Conservation (phyloP, 2,888 invertebrate species). For the Alloplasta piceator region DNA sequence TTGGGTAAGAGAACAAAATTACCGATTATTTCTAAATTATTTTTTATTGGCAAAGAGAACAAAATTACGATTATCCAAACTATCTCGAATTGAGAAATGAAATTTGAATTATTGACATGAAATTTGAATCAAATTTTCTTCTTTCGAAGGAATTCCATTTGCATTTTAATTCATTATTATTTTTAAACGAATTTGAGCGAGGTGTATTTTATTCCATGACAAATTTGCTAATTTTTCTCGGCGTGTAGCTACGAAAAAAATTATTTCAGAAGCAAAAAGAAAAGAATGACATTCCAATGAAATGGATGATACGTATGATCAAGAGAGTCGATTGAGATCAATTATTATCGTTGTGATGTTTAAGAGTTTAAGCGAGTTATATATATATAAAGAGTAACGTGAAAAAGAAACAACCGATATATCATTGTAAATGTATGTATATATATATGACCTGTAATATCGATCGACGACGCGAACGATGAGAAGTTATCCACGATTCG, state of each 20-base stretch:
- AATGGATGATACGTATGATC: constrained; percentile 2
- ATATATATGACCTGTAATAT: constrained; percentile 38
- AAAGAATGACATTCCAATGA: constrained; percentile 2
- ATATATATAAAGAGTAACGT: constrained; percentile 27
- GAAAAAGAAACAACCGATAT: neutral
- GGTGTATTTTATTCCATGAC: neutral
- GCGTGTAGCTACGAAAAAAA: neutral
- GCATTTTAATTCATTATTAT: neutral
- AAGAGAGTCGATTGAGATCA: constrained; percentile 59
- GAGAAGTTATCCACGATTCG: neutral
- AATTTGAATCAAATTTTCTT: constrained; percentile 4
- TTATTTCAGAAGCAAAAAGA: neutral
- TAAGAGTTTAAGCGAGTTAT: constrained; percentile 64
- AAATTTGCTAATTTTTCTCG: constrained; percentile 14
- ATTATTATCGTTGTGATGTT: constrained; percentile 63
- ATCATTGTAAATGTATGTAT: constrained; percentile 17
- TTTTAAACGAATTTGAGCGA: neutral
- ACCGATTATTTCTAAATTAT: no score
- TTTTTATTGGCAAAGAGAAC: no score
- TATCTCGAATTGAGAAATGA: neutral
- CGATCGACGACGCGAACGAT: constrained; percentile 14
- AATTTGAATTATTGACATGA: constrained; percentile 25
- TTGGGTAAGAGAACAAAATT: no score
- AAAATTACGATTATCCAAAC: neutral
- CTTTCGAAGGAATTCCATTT: neutral